phyloP scores from a whole-genome alignment of 2,888 invertebrate genomes.

The Acleris holmiana region DNA sequence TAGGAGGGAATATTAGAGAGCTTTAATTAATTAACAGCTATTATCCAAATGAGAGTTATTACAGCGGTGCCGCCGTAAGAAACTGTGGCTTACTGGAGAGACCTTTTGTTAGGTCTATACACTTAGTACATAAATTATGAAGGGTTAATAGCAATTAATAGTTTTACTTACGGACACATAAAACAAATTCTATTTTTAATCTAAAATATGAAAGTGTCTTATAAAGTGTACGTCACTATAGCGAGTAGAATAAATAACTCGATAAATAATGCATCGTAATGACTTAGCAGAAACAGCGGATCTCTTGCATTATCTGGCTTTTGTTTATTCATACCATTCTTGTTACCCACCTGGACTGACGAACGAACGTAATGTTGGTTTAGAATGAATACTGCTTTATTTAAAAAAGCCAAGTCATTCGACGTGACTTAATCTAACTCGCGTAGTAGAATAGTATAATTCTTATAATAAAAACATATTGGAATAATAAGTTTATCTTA shows the following conservation, averaged over 20 bases:
- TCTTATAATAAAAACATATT: too few relatives aligned
- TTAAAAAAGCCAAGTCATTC: conserved; percentile 18
- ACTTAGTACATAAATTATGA: conserved; percentile 26
- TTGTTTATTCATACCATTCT: conserved; percentile 64
- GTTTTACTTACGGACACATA: not conserved
- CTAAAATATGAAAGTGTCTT: not conserved
- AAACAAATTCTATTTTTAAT: too few relatives aligned
- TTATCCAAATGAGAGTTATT: conserved; percentile 70
- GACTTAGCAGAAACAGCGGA: conserved; percentile 61
- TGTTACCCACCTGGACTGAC: conserved; percentile 41
- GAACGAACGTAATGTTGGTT: conserved; percentile 33
- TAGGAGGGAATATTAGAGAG: conserved; percentile 65
- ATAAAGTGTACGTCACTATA: conserved; percentile 14
- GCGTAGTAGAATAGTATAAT: not conserved
- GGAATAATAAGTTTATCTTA: conserved; percentile 5
- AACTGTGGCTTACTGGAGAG: conserved; percentile 32
- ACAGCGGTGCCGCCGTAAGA: conserved; percentile 42
- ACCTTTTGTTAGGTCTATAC: conserved; percentile 6
- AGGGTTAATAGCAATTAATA: conserved; percentile 16
- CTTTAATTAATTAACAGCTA: conserved; percentile 76
- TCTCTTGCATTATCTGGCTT: conserved; percentile 62
- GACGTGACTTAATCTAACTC: not conserved
- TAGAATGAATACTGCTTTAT: conserved; percentile 25
- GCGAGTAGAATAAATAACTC: conserved; percentile 29
- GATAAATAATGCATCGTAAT: conserved; percentile 52